Evolutionary conservation across 1,140 invertebrate species (phyloP).

Genomic region (Goniozus legneri): DNA sequence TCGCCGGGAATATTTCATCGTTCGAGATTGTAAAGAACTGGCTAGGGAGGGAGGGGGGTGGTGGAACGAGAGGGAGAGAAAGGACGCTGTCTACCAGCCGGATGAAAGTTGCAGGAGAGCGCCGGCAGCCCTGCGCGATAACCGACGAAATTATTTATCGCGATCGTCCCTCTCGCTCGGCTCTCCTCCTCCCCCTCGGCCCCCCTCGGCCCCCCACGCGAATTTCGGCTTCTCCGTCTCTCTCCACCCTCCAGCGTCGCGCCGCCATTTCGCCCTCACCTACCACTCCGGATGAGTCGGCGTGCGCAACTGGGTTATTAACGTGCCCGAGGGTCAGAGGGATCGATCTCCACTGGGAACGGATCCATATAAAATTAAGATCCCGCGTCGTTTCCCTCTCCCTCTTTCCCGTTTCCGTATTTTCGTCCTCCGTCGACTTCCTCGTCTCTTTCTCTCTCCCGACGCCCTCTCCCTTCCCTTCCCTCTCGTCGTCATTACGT

Average conservation of each 20-base stretch:
- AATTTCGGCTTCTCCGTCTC: background rate
- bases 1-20: no score
- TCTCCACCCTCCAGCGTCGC: background rate
- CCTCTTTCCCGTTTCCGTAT: slow-evolving; percentile 1
- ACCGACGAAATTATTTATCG: no score
- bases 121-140: no score
- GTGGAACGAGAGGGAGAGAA: no score
- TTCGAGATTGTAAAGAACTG: no score
- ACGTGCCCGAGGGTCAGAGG: slow-evolving; percentile 22
- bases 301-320: slow-evolving; percentile 17
- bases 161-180: slow-evolving; percentile 2
- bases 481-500: background rate
- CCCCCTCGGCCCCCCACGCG: background rate
- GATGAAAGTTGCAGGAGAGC: no score
- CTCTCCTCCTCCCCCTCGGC: slow-evolving; percentile 3
- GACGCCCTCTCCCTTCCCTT: background rate
- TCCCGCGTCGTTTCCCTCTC: no score
- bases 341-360: slow-evolving; percentile 23
- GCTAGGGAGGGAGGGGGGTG: no score
- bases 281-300: slow-evolving; percentile 8
- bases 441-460: background rate
- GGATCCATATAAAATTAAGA: slow-evolving; percentile 24
- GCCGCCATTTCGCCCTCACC: background rate
- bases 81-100: no score
- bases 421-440: background rate